phyloP scores from a whole-genome alignment of 2,888 invertebrate species.

The Odontocolon sp. region DNA sequence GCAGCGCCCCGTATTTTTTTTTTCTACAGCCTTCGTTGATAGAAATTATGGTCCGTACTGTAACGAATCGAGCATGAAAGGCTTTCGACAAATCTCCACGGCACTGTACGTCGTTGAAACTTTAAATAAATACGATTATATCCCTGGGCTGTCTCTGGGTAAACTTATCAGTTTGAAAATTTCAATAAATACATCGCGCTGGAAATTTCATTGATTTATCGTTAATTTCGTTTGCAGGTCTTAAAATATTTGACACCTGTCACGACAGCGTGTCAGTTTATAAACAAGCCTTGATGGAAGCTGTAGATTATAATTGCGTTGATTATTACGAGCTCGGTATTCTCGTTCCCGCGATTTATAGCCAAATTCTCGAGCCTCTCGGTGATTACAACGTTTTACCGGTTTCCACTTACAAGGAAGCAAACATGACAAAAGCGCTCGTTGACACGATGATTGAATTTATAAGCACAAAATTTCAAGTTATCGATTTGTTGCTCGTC shows the following conservation, averaged over 20 bases:
- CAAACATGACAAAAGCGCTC: slow-evolving; percentile 71
- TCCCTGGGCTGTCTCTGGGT: slow-evolving; percentile 80
- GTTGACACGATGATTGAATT: slow-evolving; percentile 73
- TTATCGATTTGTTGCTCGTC: slow-evolving; percentile 71
- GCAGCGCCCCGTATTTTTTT: not conserved
- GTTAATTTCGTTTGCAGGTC: slow-evolving; percentile 66
- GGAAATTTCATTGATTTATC: not conserved
- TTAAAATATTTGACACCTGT: slow-evolving; percentile 78
- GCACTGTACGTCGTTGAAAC: slow-evolving; percentile 78
- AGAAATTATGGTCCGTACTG: slow-evolving; percentile 79
- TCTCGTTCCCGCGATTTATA: slow-evolving; percentile 70
- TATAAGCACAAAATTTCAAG: slow-evolving; percentile 69
- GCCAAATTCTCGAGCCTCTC: slow-evolving; percentile 69
- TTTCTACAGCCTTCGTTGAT: slow-evolving; percentile 77
- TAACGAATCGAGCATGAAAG: slow-evolving; percentile 75
- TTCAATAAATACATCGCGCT: no score
- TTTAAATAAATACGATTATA: slow-evolving; percentile 77
- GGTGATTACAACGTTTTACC: slow-evolving; percentile 71
- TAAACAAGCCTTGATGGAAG: slow-evolving; percentile 72
- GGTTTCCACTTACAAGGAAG: slow-evolving; percentile 70
- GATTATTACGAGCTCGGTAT: slow-evolving; percentile 74
- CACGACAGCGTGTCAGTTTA: slow-evolving; percentile 74
- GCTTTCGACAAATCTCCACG: slow-evolving; percentile 78
- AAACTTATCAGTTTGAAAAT: not conserved
- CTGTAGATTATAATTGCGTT: slow-evolving; percentile 72